Conservation (phyloP, 2,888 invertebrate species). For the Homarus gammarus region DNA sequence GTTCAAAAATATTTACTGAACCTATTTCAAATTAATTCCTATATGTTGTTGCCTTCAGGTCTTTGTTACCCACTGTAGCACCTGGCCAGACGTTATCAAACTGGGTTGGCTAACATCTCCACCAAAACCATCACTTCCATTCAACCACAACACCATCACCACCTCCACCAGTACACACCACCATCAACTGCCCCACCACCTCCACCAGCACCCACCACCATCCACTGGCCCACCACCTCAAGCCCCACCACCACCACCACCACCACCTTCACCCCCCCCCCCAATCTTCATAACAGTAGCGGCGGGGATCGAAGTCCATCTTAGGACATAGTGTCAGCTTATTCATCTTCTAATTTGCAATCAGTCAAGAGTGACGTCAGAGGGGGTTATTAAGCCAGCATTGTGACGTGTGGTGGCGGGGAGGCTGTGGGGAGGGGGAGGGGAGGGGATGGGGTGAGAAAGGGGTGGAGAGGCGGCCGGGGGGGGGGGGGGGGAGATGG, state of each 20-base stretch:
- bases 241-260: not conserved
- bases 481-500: not conserved
- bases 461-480: not conserved
- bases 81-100: no score
- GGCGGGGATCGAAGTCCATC: conserved; percentile 25
- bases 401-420: not conserved
- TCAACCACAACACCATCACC: no score
- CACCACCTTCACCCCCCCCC: not conserved
- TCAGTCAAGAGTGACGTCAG: conserved; percentile 26
- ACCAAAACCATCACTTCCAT: no score
- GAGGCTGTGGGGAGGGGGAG: not conserved
- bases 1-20: no score
- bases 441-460: not conserved
- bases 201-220: not conserved
- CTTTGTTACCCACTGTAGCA: no score
- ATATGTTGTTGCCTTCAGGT: no score
- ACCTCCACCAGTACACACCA: no score
- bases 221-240: not conserved
- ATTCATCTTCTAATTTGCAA: conserved; percentile 42
- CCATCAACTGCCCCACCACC: not conserved
- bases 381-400: conserved; percentile 6
- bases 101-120: no score
- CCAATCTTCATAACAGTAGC: not conserved
- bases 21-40: no score
- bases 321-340: conserved; percentile 25